Percentiles rank a stretch among this genome's conserved stretches.
Evolutionary conservation across 1,140 invertebrate species (phyloP).

Genomic region (Dermatophagoides farinae): DNA sequence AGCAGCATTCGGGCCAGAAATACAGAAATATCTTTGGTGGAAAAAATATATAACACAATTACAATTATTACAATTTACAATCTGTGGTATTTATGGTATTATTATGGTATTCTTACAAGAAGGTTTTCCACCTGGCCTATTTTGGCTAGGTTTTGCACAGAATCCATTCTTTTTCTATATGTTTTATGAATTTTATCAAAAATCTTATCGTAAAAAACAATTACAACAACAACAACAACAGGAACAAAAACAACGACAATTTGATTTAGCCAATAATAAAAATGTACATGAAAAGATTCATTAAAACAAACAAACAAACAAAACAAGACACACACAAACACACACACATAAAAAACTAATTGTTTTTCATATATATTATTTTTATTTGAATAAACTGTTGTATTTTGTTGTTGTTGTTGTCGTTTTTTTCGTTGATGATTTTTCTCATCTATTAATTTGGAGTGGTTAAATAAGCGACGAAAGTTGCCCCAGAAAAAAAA

Average conservation of each 20-base stretch:
- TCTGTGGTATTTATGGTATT: background rate
- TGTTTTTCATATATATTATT: no score
- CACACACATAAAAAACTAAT: no score
- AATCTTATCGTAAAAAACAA: slow-evolving; percentile 2
- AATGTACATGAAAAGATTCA: no score
- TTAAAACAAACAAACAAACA: no score
- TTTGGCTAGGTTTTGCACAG: slow-evolving; percentile 7
- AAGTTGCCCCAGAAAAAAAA: no score
- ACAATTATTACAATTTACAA: slow-evolving; percentile 13
- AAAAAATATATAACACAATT: slow-evolving; percentile 15
- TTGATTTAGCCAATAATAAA: no score
- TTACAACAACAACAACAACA: background rate
- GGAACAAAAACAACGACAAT: background rate
- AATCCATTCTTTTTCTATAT: slow-evolving; percentile 13
- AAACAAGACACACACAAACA: no score
- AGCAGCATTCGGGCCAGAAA: slow-evolving; percentile 4
- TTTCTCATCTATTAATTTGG: no score
- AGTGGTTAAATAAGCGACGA: no score
- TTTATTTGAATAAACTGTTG: no score
- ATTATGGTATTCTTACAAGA: slow-evolving; percentile 7
- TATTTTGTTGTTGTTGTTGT: no score
- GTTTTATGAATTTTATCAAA: slow-evolving; percentile 12
- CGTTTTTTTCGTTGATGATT: no score
- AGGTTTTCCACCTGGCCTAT: slow-evolving; percentile 10
- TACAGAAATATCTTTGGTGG: slow-evolving; percentile 14